Evolutionary conservation across 1,140 invertebrate species (phyloP).

Genomic region (Bombus vancouverensis): DNA sequence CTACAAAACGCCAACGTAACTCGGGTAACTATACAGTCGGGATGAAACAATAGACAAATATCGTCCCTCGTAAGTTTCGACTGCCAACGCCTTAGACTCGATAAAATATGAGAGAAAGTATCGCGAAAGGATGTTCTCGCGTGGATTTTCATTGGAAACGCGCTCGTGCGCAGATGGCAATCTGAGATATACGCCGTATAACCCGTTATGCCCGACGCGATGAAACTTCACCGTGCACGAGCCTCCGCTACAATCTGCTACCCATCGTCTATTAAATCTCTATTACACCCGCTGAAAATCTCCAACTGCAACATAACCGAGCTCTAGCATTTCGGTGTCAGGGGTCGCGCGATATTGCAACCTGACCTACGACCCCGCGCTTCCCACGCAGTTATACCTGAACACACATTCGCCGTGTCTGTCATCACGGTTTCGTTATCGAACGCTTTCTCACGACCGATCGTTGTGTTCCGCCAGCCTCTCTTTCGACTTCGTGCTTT

Average conservation of each 20-base stretch:
- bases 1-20: constrained; percentile 17
- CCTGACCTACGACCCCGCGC: constrained; percentile 49
- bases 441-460: constrained; percentile 37
- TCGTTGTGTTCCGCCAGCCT: neutral
- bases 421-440: constrained; percentile 40
- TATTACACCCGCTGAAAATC: constrained; percentile 59
- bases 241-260: constrained; percentile 59
- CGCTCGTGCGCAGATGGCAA: constrained; percentile 47
- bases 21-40: neutral
- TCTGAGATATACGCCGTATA: constrained; percentile 33
- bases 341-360: constrained; percentile 52
- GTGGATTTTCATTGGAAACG: constrained; percentile 35
- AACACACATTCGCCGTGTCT: constrained; percentile 35
- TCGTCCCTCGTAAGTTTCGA: neutral
- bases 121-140: neutral
- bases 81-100: neutral
- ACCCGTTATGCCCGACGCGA: constrained; percentile 46
- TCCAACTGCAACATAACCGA: constrained; percentile 10
- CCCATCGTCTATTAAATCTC: constrained; percentile 57
- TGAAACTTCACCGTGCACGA: constrained; percentile 22
- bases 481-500: neutral
- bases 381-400: constrained; percentile 64
- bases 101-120: constrained; percentile 20
- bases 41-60: constrained; percentile 32
- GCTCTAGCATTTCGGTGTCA: constrained; percentile 34